Conservation (phyloP, 2,888 invertebrate genomes). For the Crepidodera aurea region DNA sequence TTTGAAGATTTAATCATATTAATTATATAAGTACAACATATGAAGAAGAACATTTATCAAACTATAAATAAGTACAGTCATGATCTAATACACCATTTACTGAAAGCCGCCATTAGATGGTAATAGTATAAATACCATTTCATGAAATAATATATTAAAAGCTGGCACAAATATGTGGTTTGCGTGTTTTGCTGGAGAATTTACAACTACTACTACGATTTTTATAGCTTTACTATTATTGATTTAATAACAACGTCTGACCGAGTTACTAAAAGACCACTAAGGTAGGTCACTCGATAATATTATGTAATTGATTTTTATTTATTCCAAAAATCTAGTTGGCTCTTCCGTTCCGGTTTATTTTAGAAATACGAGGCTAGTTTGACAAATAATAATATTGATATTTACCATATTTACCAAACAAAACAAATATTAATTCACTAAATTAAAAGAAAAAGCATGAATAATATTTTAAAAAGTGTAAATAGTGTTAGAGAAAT, state of each 20-base stretch:
- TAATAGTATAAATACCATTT: conserved; percentile 20
- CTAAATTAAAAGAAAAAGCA: no score
- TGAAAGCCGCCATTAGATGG: background rate
- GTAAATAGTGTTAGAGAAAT: no score
- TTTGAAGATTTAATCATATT: no score
- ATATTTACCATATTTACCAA: no score
- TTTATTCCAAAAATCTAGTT: conserved; percentile 12
- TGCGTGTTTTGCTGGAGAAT: conserved; percentile 30
- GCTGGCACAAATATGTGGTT: conserved; percentile 33
- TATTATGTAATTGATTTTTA: background rate
- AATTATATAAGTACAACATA: no score
- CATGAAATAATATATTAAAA: conserved; percentile 28
- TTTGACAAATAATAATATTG: no score
- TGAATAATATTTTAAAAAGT: no score
- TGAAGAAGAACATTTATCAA: no score
- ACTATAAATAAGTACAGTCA: background rate
- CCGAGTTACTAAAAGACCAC: conserved; percentile 40
- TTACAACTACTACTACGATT: conserved; percentile 17
- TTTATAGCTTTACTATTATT: conserved; percentile 34
- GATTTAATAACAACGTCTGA: conserved; percentile 43
- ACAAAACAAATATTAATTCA: no score
- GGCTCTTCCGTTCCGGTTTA: conserved; percentile 14
- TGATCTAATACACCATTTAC: background rate
- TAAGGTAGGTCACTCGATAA: conserved; percentile 51
- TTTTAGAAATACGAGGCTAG: background rate